Conservation (phyloP, 2,113 vertebrate genomes). For the Pangasianodon gigas region DNA sequence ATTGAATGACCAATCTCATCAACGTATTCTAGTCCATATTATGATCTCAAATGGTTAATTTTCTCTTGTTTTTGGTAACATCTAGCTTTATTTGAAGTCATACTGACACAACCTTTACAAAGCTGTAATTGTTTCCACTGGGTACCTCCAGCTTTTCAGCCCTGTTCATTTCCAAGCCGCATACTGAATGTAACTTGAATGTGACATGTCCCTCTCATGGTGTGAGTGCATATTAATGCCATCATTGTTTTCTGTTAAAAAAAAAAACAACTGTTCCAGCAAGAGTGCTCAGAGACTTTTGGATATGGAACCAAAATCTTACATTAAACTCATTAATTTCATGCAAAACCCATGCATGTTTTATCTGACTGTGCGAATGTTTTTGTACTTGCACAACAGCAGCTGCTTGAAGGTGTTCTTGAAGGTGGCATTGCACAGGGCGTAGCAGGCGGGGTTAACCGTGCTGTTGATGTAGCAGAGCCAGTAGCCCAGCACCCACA, state of each 20-base stretch:
- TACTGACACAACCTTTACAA: neutral
- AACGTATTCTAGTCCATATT: neutral
- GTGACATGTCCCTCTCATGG: neutral
- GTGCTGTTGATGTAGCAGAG: conserved; percentile 96
- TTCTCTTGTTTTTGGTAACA: neutral
- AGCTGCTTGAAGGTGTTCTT: conserved; percentile 98
- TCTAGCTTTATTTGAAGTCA: neutral
- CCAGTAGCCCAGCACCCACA: conserved; percentile 91
- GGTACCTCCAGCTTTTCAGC: neutral
- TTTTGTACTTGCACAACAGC: conserved; percentile 93
- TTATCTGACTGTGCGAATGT: conserved; percentile 82
- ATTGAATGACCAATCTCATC: neutral
- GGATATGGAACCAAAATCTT: neutral
- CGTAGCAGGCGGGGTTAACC: conserved; percentile 96
- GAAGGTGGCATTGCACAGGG: conserved; percentile 94
- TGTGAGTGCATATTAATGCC: neutral
- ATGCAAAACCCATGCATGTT: neutral
- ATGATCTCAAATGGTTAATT: neutral
- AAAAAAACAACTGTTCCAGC: neutral
- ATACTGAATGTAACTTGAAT: neutral
- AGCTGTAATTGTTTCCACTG: neutral
- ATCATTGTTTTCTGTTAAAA: neutral
- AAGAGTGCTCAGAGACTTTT: neutral
- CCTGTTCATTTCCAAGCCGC: neutral
- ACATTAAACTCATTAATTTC: neutral